A percentile compares a stretch with the other conserved stretches of the same genome.
These are phyloP conservation scores for Tokudaia muenninki DNA, from an alignment of 2,797 vertebrate genomes.

Conservation along the genomic window DNA sequence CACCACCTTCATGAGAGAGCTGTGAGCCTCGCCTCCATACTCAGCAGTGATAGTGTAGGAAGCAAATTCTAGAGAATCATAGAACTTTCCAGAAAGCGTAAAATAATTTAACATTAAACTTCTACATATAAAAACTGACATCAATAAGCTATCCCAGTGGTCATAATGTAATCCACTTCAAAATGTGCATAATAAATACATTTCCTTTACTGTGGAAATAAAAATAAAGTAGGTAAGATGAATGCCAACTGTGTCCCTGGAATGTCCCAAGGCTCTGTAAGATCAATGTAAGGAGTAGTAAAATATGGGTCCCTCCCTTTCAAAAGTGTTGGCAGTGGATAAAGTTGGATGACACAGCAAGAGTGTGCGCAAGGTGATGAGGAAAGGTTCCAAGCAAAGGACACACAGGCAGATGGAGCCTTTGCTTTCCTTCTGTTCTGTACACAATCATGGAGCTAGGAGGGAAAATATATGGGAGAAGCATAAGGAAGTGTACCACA, in stretches of 20 bases:
- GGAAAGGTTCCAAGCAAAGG: background rate
- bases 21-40: background rate
- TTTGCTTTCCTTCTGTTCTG: background rate
- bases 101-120: conserved; percentile 58
- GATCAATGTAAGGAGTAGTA: background rate
- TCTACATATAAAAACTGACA: conserved; percentile 60
- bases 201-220: conserved; percentile 26
- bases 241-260: background rate
- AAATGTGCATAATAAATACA: conserved; percentile 58
- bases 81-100: conserved; percentile 30
- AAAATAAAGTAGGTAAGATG: background rate
- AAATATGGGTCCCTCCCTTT: background rate
- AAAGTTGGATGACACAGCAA: too few relatives aligned
- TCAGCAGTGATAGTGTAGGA: background rate
- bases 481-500: background rate
- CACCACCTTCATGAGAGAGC: background rate
- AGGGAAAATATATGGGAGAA: background rate
- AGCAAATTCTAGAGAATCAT: conserved; percentile 34
- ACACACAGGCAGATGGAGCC: background rate
- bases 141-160: conserved; percentile 30
- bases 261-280: background rate
- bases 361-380: background rate
- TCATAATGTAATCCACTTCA: conserved; percentile 58
- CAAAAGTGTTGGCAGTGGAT: background rate
- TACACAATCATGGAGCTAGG: background rate